A percentile compares a stretch with the other conserved stretches of the same genome.
Evolutionary conservation across 2,888 invertebrate species (phyloP).

Genomic region (Phyllotreta striolata): DNA sequence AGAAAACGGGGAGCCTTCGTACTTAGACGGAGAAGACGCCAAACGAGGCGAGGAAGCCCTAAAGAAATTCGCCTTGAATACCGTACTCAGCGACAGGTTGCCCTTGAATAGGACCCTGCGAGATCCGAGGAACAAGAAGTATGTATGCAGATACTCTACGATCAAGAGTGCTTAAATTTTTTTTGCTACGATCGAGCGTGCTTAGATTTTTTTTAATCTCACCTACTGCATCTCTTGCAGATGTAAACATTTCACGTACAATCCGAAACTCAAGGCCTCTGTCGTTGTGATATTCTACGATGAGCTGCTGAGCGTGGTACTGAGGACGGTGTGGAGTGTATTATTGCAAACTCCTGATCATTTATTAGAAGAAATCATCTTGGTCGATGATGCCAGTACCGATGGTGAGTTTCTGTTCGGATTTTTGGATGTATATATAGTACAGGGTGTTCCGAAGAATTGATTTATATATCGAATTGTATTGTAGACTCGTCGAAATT

Average conservation of each 20-base stretch:
- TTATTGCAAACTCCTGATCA: conserved; percentile 75
- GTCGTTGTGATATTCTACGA: conserved; percentile 80
- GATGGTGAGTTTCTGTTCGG: too few species aligned
- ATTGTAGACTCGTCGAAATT: too few species aligned
- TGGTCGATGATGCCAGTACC: conserved; percentile 94
- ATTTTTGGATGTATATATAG: too few species aligned
- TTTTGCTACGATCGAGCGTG: too few species aligned
- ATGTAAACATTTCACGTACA: conserved; percentile 69
- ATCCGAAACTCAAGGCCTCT: conserved; percentile 72
- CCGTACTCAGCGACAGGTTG: conserved; percentile 87
- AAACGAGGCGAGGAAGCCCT: conserved; percentile 75
- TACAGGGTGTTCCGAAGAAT: too few species aligned
- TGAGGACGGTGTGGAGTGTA: conserved; percentile 90
- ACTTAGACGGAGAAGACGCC: conserved; percentile 74
- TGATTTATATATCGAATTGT: too few species aligned
- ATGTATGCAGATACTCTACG: conserved; percentile 39
- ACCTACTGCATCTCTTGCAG: conserved; percentile 57
- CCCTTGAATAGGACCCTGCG: conserved; percentile 82
- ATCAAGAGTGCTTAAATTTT: conserved; percentile 3
- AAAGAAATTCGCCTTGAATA: conserved; percentile 86
- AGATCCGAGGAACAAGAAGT: conserved; percentile 67
- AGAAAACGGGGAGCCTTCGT: conserved; percentile 73
- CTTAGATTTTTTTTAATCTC: conserved; percentile 6
- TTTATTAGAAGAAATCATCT: conserved; percentile 87
- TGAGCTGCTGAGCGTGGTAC: conserved; percentile 77